These are phyloP conservation scores for Carapus acus DNA, from an alignment of 2,797 vertebrate species.

Conservation along the genomic window DNA sequence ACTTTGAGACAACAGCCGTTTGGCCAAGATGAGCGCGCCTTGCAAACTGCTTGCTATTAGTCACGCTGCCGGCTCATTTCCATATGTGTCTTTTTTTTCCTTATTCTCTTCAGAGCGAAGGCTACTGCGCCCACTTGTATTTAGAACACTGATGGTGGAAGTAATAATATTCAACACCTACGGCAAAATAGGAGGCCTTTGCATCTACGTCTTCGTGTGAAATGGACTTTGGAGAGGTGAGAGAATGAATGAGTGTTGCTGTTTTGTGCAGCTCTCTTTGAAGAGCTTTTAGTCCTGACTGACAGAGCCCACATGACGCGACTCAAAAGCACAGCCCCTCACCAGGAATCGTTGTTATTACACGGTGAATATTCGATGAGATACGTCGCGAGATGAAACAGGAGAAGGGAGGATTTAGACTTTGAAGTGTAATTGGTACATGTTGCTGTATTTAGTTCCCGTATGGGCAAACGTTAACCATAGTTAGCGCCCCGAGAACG, in stretches of 20 bases:
- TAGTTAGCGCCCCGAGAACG: too few species aligned
- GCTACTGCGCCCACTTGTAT: conserved; percentile 43
- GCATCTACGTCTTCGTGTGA: conserved; percentile 46
- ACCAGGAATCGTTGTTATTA: conserved; percentile 12
- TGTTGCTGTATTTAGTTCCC: neutral
- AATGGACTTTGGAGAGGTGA: conserved; percentile 53
- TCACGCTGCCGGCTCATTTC: conserved; percentile 66
- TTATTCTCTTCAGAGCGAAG: conserved; percentile 61
- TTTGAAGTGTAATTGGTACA: neutral
- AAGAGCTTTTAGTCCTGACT: conserved; percentile 43
- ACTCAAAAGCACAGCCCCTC: conserved; percentile 17
- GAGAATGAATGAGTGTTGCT: conserved; percentile 35
- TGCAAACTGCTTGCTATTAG: conserved; percentile 66
- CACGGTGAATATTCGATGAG: conserved; percentile 11
- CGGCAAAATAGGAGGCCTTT: conserved; percentile 56
- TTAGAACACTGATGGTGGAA: conserved; percentile 47
- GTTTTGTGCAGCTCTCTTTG: conserved; percentile 28
- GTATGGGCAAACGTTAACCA: too few species aligned
- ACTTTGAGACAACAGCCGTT: conserved; percentile 59
- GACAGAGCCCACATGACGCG: conserved; percentile 20
- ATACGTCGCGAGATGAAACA: neutral
- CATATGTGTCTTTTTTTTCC: conserved; percentile 68
- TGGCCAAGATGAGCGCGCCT: conserved; percentile 48
- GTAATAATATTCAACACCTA: conserved; percentile 70
- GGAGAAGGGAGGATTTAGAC: neutral